phyloP scores from a whole-genome alignment of 2,113 vertebrate genomes.

The Atherinomorus stipes region DNA sequence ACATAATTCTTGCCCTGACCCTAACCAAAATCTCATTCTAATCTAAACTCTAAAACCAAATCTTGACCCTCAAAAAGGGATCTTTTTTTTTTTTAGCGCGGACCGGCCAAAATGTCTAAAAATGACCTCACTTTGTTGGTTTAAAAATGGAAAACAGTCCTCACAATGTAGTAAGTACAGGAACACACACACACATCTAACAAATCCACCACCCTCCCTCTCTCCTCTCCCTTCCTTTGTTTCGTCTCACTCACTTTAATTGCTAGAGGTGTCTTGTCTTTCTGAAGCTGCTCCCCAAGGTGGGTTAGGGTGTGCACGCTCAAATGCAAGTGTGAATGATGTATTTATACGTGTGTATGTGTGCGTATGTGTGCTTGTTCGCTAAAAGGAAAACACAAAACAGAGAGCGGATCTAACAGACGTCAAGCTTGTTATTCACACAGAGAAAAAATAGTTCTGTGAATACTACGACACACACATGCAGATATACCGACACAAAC shows the following conservation, averaged over 20 bases:
- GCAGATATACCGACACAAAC: not conserved
- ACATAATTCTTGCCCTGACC: too few species aligned
- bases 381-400: conserved; percentile 26
- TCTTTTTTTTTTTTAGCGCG: too few species aligned
- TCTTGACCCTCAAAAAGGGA: too few species aligned
- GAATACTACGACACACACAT: not conserved
- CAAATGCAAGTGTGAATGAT: not conserved
- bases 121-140: too few species aligned
- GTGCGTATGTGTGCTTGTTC: not conserved
- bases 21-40: too few species aligned
- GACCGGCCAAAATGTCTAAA: too few species aligned
- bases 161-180: too few species aligned
- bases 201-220: not conserved
- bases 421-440: conserved; percentile 50
- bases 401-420: conserved; percentile 36
- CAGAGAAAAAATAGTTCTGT: conserved; percentile 4
- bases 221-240: conserved; percentile 7
- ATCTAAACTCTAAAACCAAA: too few species aligned
- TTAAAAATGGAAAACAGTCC: too few species aligned
- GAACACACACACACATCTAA: conserved; percentile 8
- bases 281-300: conserved; percentile 55
- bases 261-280: conserved; percentile 61
- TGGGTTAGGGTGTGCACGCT: conserved; percentile 10
- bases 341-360: conserved; percentile 3
- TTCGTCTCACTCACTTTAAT: conserved; percentile 54